Conservation (phyloP, 2,113 vertebrate genomes). For the Psittacula cyanocephala region DNA sequence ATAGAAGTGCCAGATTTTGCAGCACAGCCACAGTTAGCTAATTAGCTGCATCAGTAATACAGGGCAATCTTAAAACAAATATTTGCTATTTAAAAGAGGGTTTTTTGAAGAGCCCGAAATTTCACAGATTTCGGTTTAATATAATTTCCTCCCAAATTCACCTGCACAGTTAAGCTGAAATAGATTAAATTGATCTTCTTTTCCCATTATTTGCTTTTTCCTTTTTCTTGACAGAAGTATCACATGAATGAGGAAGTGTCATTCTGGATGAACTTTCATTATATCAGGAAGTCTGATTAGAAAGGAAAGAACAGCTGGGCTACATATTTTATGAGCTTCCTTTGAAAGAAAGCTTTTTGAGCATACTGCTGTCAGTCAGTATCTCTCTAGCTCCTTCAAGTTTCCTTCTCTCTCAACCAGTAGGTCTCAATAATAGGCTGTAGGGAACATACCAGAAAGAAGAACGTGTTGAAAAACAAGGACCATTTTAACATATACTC, state of each 20-base stretch:
- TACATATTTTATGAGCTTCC: slow-evolving; percentile 32
- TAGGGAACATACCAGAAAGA: background rate
- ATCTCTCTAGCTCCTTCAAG: background rate
- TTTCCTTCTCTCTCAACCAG: background rate
- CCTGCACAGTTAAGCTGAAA: slow-evolving; percentile 15
- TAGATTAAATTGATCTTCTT: slow-evolving; percentile 37
- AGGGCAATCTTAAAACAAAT: background rate
- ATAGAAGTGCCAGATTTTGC: background rate
- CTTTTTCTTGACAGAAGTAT: slow-evolving; percentile 9
- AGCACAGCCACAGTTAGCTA: background rate
- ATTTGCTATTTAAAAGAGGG: background rate
- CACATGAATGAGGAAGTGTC: slow-evolving; percentile 14
- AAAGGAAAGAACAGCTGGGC: slow-evolving; percentile 27
- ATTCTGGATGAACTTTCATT: slow-evolving; percentile 44
- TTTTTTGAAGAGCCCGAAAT: background rate
- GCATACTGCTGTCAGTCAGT: background rate
- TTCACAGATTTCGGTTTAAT: slow-evolving; percentile 8
- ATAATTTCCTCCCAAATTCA: background rate
- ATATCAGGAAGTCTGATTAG: slow-evolving; percentile 33
- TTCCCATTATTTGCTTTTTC: background rate
- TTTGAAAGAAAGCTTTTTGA: background rate
- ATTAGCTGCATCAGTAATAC: background rate
- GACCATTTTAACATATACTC: background rate
- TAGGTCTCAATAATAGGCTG: background rate
- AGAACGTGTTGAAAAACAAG: background rate